Evolutionary conservation across 92 coral and sea anemone genomes (phyloP), one percentile per base, ranked within the genome.

Genomic region (Epizoanthus ramosus): DNA sequence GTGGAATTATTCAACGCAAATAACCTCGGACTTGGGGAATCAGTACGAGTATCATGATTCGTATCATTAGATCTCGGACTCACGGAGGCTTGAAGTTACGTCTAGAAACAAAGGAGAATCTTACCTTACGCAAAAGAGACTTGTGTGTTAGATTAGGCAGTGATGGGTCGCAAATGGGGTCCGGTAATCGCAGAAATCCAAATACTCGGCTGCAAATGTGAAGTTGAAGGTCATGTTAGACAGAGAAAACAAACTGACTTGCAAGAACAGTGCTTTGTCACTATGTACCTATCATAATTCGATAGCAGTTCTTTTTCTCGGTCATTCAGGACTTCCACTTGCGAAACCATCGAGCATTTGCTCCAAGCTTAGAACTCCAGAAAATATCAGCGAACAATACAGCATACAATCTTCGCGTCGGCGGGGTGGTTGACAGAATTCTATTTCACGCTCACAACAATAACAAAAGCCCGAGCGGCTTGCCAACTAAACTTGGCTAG

Each of bases 281-380:
- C 58, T 74, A 43, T 87, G 75, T 84, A 97, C 99, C 99, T 97
- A 92, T 97, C 99, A 88, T 97, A 97, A 65, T 90, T 91, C 81
- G 97, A 90, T 82, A 97, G 90, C 79, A 97, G 79, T 89, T 94
- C 99, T 85, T 91, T 94, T 80, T 97, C 99, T 90, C 98, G 99
- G 85, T 97, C 99, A 93, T 95, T 97, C 93, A 97, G 79, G 90
- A 97, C 93, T 87, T 97, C 98, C 88, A 90, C 99, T 87, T 97
- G 97, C 87, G 98, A 93, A 91, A 93, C 98, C 98, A 93, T 93
- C 92, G 94, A 93, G 98, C 98, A 93, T 93, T 90, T 76, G 88
- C 89, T 94, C 95, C 80, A 82, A 85, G 70, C 84, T 85, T 84
- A 92, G 83, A 91, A 91, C 87, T 89, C 85, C 77, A 89, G 77